These are phyloP conservation scores for Trichechus manatus DNA, from an alignment of 2,113 vertebrate species.

Conservation along the genomic window DNA sequence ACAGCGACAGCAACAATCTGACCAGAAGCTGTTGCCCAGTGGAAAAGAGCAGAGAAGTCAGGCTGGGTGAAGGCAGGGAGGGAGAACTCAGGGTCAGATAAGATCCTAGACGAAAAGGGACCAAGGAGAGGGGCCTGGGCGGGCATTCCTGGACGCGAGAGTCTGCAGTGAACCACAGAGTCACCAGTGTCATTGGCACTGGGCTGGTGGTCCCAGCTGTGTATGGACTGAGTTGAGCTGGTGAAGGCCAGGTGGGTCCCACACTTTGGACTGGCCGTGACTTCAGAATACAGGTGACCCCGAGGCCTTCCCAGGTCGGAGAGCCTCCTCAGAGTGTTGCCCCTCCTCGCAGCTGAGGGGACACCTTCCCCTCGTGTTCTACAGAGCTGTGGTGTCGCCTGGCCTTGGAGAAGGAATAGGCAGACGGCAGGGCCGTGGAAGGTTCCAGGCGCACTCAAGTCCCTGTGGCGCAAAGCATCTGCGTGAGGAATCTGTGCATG, in stretches of 20 bases:
- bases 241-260: background rate
- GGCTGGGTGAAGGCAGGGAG: too few relatives aligned
- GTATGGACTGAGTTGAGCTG: background rate
- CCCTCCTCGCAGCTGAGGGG: background rate
- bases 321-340: background rate
- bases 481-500: background rate
- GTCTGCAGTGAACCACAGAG: too few relatives aligned
- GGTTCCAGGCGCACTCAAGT: background rate
- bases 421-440: background rate
- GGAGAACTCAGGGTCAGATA: too few relatives aligned
- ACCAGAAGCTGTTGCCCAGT: background rate
- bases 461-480: background rate
- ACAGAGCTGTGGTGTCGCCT: background rate
- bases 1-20: too few relatives aligned
- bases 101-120: background rate
- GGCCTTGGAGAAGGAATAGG: background rate
- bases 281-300: background rate
- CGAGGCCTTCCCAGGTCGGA: background rate
- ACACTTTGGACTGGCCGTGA: background rate
- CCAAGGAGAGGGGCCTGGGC: fast-evolving
- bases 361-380: background rate
- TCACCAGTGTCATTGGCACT: background rate
- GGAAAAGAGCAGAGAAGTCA: background rate
- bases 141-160: background rate
- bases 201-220: background rate